Conservation (phyloP, 35 echinoderm and acorn worm genomes). For the Antedon bifida region DNA sequence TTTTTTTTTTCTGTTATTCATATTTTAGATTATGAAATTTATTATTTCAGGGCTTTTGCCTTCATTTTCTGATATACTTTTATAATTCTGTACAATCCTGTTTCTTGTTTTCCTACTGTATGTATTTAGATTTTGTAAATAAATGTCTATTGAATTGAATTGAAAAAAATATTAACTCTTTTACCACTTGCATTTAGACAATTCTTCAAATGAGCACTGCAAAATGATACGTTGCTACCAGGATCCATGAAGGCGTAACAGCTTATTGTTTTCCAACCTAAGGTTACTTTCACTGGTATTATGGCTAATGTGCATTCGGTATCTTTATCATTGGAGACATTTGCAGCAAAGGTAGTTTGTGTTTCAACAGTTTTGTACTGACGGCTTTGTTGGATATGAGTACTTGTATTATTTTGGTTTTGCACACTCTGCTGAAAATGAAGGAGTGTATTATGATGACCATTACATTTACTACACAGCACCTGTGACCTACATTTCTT, state of each 20-base stretch:
- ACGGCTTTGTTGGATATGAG: neutral
- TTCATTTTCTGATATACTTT: too few relatives aligned
- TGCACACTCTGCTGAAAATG: too few relatives aligned
- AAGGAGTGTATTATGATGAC: slow-evolving; percentile 21
- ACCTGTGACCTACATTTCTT: too few relatives aligned
- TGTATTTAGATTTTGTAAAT: too few relatives aligned
- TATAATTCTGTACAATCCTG: too few relatives aligned
- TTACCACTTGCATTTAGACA: neutral
- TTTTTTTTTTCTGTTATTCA: too few relatives aligned
- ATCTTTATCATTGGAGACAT: too few relatives aligned
- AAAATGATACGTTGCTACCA: neutral
- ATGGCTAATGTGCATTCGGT: neutral
- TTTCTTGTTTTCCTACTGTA: too few relatives aligned
- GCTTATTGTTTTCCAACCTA: neutral
- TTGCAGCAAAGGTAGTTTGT: neutral
- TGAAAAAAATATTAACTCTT: neutral
- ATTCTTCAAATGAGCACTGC: neutral
- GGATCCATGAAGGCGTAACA: neutral
- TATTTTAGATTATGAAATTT: too few relatives aligned
- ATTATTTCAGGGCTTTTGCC: too few relatives aligned
- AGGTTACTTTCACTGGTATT: neutral
- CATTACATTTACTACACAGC: too few relatives aligned
- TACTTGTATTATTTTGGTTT: neutral
- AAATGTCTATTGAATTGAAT: too few relatives aligned
- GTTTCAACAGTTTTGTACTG: neutral